phyloP scores from a whole-genome alignment of 2,797 vertebrate species.

The Pseudomugil gertrudae region DNA sequence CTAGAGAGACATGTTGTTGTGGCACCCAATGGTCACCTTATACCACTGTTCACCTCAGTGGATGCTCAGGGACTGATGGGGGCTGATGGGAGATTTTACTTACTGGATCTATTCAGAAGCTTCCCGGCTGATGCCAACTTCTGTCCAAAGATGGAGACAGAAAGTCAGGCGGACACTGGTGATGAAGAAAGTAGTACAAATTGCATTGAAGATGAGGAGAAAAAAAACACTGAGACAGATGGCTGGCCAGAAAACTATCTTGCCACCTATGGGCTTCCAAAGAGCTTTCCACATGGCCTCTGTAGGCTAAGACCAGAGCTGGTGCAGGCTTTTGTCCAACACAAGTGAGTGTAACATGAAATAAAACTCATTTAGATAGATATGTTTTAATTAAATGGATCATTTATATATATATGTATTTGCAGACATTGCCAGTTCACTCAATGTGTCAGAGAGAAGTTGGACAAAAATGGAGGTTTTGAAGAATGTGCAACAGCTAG shows the following conservation, averaged over 20 bases:
- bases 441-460: constrained; percentile 65
- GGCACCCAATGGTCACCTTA: constrained; percentile 60
- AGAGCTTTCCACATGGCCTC: constrained; percentile 76
- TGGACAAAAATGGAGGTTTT: constrained; percentile 78
- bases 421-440: constrained; percentile 82
- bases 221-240: constrained; percentile 33
- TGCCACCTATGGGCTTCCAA: constrained; percentile 67
- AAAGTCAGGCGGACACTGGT: constrained; percentile 28
- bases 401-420: constrained; percentile 7
- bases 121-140: constrained; percentile 86
- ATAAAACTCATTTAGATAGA: background rate
- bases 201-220: constrained; percentile 37
- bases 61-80: constrained; percentile 86
- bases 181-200: constrained; percentile 41
- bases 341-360: constrained; percentile 80
- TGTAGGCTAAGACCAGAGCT: constrained; percentile 85
- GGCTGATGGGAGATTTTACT: constrained; percentile 83
- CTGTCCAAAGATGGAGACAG: constrained; percentile 55
- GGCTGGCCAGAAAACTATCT: constrained; percentile 71
- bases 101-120: constrained; percentile 84
- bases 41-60: constrained; percentile 83
- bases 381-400: background rate
- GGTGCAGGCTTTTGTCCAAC: constrained; percentile 79
- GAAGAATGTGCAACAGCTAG: constrained; percentile 77
- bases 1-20: constrained; percentile 77